Base-by-base conservation (phyloP, 1,140 invertebrate species). In the Heliothis virescens region DNA sequence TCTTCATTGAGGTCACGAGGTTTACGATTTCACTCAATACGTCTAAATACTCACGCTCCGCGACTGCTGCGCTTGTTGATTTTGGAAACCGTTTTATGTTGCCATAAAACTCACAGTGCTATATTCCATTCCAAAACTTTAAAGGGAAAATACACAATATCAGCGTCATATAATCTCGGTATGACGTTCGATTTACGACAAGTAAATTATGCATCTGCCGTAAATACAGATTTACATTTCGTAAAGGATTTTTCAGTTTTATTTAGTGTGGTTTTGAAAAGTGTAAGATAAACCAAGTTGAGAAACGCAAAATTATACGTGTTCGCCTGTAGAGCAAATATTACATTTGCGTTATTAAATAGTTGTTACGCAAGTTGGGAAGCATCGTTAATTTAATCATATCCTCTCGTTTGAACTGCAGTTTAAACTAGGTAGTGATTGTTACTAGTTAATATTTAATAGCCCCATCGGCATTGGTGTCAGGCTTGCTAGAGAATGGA, bases 381-480 rank as follows among this genome's bases (percentile, higher is more conserved):
- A 71, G 63, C 76, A 69, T 80, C 55, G 41, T 53, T n/a, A n/a
- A 60, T 62, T 41, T 79, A 74, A 82, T 79, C 57, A 78, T 73
- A 79, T 72, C 76, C 55, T 74, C 21, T 60, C 60, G 21, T 80
- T 80, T 63, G 11, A 76, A 26, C 13, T 53, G 41, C 16, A 65
- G 29, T 67, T 74, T 77, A 81, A 82, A 87, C 74, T 74, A 86
- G 50, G 76, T 53, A 73, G 76, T 86, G 87, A 90, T 90, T 87
- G 86, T 89, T 83, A 84, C 81, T 80, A 80, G 81, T 85, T 86
- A 88, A 89, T 89, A 89, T 89, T 87, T 91, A 90, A 92, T 92
- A 86, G 85, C 85, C 80, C 82, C 86, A 87, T 90, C 87, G 90
- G 85, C 91, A 91, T 94, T 90, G 90, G 85, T 85, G 89, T 82